Base-by-base conservation (phyloP, 2,113 vertebrate genomes). In the Camelus dromedarius region DNA sequence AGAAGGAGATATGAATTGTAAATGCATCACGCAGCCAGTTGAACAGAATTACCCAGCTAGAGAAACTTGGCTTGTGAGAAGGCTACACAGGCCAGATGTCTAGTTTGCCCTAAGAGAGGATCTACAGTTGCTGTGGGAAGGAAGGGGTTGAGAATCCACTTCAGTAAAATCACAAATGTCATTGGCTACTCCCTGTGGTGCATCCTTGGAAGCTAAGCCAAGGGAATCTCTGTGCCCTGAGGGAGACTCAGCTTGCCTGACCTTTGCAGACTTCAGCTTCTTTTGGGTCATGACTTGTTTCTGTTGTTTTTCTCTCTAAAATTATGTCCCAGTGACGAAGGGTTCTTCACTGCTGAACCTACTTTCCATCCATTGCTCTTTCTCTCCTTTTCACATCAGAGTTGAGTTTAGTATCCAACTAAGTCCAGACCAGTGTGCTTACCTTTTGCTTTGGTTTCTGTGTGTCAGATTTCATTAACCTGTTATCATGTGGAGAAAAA, bases 1-100 rank as follows among this genome's bases (percentile, higher is more conserved):
- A 96, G 54, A 81, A 97, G 76, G 66, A 97, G 96, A 91, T 93
- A 79, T 97, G 94, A 98, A 62, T 97, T 97, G 96, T 70, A 83
- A 97, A 96, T 91, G 46, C 6, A 50, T 90, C 69, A 85, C 42
- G 89, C 91, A 77, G 96, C 90, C 97, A 95, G 62, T 92, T 90
- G 95, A 95, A 90, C 54, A 88, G 80, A 69, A 81, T 91, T 89
- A 81, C 66, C 58, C 64, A 93, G 84, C 86, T 26, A 90, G 79
- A 89, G 42, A 70, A 95, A 91, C 56, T 95, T 97, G 95, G 87
- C 97, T 96, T 72, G 18, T 86, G 66, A 24, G 54, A 52, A 38
- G n/a, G 58, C 58, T 79, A 8, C 46, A 15, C 35, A 64, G 72
- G 60, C 90, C 92, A 96, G 79, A 96, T 89, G 84, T 90, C 94